Evolutionary conservation across 2,113 vertebrate species (phyloP).

Genomic region (Callithrix jacchus): DNA sequence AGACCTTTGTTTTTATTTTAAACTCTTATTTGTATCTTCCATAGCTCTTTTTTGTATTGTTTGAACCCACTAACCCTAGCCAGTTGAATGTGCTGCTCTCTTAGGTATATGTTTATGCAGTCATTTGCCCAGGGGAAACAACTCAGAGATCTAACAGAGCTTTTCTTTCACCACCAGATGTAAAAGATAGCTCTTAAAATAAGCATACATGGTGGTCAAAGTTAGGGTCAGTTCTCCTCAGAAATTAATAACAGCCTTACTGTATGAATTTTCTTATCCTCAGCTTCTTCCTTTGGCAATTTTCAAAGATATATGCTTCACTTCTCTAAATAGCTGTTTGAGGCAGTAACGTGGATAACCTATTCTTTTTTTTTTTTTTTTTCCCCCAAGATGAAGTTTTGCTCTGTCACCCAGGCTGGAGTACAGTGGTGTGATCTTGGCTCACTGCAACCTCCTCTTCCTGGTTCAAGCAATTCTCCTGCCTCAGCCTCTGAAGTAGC

Average conservation of each 20-base stretch:
- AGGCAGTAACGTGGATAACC: neutral
- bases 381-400: too few relatives aligned
- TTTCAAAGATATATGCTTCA: neutral
- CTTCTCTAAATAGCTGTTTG: neutral
- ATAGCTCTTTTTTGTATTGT: neutral
- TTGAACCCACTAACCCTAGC: neutral
- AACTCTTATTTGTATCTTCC: neutral
- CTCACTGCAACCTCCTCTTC: too few relatives aligned
- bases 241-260: neutral
- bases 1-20: neutral
- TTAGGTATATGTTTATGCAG: neutral
- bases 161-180: neutral
- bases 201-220: neutral
- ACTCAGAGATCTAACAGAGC: neutral
- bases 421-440: too few relatives aligned
- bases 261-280: neutral
- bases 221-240: neutral
- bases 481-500: too few relatives aligned
- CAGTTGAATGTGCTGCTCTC: neutral
- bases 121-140: neutral
- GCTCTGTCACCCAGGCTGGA: too few relatives aligned
- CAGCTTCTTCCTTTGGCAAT: neutral
- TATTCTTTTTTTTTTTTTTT: too few relatives aligned
- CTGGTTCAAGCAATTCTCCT: too few relatives aligned
- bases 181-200: neutral